These are phyloP conservation scores for Tarsius wallacei DNA, from an alignment of 2,797 vertebrate species.

Conservation along the genomic window DNA sequence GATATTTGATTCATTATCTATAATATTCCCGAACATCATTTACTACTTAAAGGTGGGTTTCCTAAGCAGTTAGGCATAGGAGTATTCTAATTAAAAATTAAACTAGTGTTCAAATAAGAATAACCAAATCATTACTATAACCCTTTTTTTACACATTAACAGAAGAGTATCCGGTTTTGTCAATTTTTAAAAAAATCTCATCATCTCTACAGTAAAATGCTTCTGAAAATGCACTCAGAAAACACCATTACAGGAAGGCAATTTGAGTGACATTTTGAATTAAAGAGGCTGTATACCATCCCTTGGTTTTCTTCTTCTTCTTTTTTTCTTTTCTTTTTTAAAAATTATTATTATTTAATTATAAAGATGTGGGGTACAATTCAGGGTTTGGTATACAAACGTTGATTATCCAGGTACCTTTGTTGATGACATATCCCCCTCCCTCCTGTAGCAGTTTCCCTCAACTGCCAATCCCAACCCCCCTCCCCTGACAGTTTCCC, in stretches of 20 bases:
- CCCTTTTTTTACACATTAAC: slow-evolving; percentile 73
- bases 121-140: slow-evolving; percentile 76
- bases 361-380: too few species aligned
- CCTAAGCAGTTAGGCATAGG: slow-evolving; percentile 84
- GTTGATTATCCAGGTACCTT: too few species aligned
- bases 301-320: background rate
- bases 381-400: too few species aligned
- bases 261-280: background rate
- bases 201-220: slow-evolving; percentile 15
- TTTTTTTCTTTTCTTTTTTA: too few species aligned
- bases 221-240: slow-evolving; percentile 65
- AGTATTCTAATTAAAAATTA: slow-evolving; percentile 89
- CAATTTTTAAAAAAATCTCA: background rate
- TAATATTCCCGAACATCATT: slow-evolving; percentile 82
- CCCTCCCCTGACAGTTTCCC: too few species aligned
- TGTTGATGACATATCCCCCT: too few species aligned
- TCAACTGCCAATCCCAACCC: too few species aligned
- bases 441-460: too few species aligned
- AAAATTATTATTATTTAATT: too few species aligned
- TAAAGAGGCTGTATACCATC: background rate
- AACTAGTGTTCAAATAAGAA: slow-evolving; percentile 86
- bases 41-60: slow-evolving; percentile 86
- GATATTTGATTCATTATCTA: slow-evolving; percentile 81
- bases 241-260: slow-evolving; percentile 43
- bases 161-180: slow-evolving; percentile 57